Percentiles rank a stretch among this genome's conserved stretches.
These are phyloP conservation scores for Acropora tenuis DNA, from an alignment of 64 coral and sea anemone genomes.

Conservation along the genomic window DNA sequence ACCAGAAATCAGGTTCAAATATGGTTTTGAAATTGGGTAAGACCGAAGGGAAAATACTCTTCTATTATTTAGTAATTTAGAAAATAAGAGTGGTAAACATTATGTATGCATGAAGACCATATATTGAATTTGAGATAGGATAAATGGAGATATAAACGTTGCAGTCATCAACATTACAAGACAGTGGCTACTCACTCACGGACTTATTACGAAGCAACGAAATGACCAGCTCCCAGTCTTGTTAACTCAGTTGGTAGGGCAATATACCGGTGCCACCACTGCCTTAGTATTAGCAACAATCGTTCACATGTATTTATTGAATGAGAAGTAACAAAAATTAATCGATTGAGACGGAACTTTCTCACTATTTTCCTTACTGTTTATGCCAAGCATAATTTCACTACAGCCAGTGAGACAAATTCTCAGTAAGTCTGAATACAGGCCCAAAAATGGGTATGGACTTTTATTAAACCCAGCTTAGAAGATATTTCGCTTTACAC, in stretches of 20 bases:
- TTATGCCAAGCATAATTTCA: neutral
- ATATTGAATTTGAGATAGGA: neutral
- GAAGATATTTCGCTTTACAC: neutral
- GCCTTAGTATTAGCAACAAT: neutral
- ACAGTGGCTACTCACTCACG: neutral
- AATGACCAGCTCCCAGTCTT: neutral
- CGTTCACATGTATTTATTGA: neutral
- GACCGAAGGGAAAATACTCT: neutral
- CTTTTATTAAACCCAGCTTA: neutral
- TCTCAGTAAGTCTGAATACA: neutral
- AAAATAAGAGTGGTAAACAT: neutral
- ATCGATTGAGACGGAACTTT: neutral
- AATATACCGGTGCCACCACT: neutral
- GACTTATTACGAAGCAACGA: neutral
- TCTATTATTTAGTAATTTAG: neutral
- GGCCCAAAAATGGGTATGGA: neutral
- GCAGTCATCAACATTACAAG: neutral
- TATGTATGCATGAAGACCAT: neutral
- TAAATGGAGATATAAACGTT: neutral
- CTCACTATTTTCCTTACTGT: neutral
- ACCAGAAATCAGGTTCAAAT: neutral
- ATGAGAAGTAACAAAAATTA: neutral
- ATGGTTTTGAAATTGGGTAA: neutral
- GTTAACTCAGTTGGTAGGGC: neutral
- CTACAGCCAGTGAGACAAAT: neutral